These are phyloP conservation scores for Trididemnum miniatum DNA, from an alignment of 23 tunicate species.

Conservation along the genomic window DNA sequence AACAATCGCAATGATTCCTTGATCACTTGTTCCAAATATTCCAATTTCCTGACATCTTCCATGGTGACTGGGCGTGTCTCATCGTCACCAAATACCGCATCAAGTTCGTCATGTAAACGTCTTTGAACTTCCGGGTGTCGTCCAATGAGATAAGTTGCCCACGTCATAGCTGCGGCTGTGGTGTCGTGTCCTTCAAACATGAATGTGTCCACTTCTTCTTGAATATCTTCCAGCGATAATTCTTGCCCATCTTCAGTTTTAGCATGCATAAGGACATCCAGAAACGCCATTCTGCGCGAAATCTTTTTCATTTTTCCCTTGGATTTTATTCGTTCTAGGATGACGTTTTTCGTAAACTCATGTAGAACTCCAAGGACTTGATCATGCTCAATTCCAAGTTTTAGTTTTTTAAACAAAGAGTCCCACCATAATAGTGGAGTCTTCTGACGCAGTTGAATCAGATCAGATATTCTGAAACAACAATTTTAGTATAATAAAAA, in stretches of 20 bases:
- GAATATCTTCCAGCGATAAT: constrained; percentile 74
- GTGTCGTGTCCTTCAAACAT: constrained; percentile 99
- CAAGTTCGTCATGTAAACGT: constrained; percentile 79
- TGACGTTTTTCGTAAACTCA: constrained; percentile 50
- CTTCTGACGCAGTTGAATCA: constrained; percentile 65
- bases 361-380: constrained; percentile 32
- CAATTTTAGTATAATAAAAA: too few relatives aligned
- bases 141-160: constrained; percentile 84
- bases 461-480: constrained; percentile 52
- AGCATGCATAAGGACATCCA: constrained; percentile 75
- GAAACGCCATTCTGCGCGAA: constrained; percentile 71
- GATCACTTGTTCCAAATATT: constrained; percentile 74
- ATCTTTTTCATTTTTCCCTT: background rate
- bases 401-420: constrained; percentile 22
- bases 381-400: constrained; percentile 44
- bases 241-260: constrained; percentile 62
- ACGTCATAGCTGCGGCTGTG: constrained; percentile 98
- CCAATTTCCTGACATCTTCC: constrained; percentile 70
- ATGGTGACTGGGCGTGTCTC: constrained; percentile 31
- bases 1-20: constrained; percentile 81
- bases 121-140: constrained; percentile 69
- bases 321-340: constrained; percentile 24
- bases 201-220: constrained; percentile 99
- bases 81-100: constrained; percentile 69
- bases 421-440: constrained; percentile 73